phyloP scores from a whole-genome alignment of 2,113 vertebrate genomes.

The Anthoscopus minutus region DNA sequence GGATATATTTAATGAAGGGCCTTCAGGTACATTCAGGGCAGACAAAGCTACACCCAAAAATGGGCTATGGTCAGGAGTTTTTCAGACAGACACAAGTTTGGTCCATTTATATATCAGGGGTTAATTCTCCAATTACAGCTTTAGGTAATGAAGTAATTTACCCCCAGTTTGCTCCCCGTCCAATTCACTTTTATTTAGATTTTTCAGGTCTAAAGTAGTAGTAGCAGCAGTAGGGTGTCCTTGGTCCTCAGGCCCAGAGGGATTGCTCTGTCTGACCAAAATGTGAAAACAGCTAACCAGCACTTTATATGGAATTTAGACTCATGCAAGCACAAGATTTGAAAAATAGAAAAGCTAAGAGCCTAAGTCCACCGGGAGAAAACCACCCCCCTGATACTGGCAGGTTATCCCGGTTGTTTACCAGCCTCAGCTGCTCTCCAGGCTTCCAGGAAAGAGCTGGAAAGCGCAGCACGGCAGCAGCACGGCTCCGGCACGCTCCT shows the following conservation, averaged over 20 bases:
- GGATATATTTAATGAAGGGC: not conserved
- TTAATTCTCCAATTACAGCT: not conserved
- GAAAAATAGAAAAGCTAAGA: not conserved
- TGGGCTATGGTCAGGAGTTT: accelerated
- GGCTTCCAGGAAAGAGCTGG: not conserved
- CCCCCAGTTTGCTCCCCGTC: not conserved
- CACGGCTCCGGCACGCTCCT: not conserved
- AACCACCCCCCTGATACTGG: accelerated
- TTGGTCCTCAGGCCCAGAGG: not conserved
- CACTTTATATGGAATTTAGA: accelerated
- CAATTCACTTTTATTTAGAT: not conserved
- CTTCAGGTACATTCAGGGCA: not conserved
- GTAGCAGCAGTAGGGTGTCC: too few species aligned
- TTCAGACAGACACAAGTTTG: not conserved
- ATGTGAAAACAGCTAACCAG: not conserved
- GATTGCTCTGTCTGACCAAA: not conserved
- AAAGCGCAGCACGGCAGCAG: not conserved
- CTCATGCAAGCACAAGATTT: accelerated
- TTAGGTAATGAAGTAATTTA: not conserved
- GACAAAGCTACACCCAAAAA: not conserved
- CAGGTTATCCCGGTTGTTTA: not conserved
- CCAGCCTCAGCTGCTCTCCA: not conserved
- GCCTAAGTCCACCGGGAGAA: accelerated
- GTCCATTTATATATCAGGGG: not conserved
- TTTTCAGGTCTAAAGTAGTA: not conserved